Base-by-base conservation (phyloP, 2,113 vertebrate genomes). In the Symphodus melops region DNA sequence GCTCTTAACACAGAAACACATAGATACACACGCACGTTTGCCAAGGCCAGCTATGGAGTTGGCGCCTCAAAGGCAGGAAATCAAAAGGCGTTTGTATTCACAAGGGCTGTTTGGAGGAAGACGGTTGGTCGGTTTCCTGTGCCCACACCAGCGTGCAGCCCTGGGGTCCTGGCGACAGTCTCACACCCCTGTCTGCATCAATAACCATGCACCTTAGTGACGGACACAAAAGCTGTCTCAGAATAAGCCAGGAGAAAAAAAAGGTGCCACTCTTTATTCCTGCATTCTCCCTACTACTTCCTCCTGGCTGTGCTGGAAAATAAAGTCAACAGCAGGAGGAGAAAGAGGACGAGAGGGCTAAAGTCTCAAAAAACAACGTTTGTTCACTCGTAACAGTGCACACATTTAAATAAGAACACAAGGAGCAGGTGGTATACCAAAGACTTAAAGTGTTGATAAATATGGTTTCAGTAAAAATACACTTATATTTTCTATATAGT, bases 211-310 rank as follows among this genome's bases (percentile, higher is more conserved):
- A 12, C 74, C 81, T 91, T 92, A 89, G 88, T 89, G 83, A 86
- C 8, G 3, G 68, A 37, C 71, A 94, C 86, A 93, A 93, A 92
- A 63, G 84, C 75, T 65, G 78, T 83, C 78, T 85, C 58, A 73
- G 84, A 62, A 62, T 58, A 82, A 65, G 82, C 85, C 78, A 56
- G 41, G 57, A 85, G 77, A 72, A 9, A 36, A 83, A 83, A 88
- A 84, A 90, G 79, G 83, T 86, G 77, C 81, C 89, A 84, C 84
- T 92, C 83, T 90, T 82, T 83, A 92, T 92, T 86, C 86, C 74
- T 79, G 68, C 64, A 82, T 88, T 65, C 59, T 90, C 68, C 78
- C 42, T n/a, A 51, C 79, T 37, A 33, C 82, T 85, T 87, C 84
- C 81, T 88, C 59, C 64, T 55, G 67, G 81, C 79, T 37, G 20